Base-by-base conservation (phyloP, 2,888 invertebrate genomes). In the Celastrina argiolus region DNA sequence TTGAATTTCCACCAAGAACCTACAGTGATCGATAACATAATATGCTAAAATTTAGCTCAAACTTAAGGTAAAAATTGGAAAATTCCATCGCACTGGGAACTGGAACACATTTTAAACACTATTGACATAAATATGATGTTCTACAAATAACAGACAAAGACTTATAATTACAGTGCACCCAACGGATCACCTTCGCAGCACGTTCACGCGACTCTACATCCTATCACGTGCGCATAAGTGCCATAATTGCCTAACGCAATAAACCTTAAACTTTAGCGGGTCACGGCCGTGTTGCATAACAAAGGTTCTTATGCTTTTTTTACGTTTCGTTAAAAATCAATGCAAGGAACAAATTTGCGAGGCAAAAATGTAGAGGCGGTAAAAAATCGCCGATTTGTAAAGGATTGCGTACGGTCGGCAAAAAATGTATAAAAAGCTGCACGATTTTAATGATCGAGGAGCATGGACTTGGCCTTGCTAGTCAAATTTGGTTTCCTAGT, bases 41-140 rank as follows among this genome's bases (percentile, higher is more conserved):
- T 31, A 31, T 5, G 31, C 31, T 31, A 6, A 31, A 31, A 4
- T 10, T 10, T 36, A 8, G 8, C 10, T 36, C 36, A 6, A 31
- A 31, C 31, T 31, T 18, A 8, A 16, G 1, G 10, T 8, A 2
- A 1, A 39, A 61, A 61, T 22, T 36, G 39, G 6, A 22, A 36
- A 39, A 16, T 26, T 51, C 22, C 12, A 45, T 10, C 22, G 22
- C 51, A 2, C 16, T 34, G 31, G 6, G 34, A 59, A 59, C 34
- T 31, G 18, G 36, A 61, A 36, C 10, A 22, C 22, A 26, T 26
- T 36, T 36, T 36, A 61, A 26, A 61, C 22, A 61, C 36, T 14
- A 61, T 61, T 61, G 61, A 61, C 61, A 61, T 61, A 14, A 61
- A 61, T 61, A 36, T 61, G 36, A 61, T 61, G 39, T 39, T 61